These are phyloP conservation scores for Holocentrus rufus DNA, from an alignment of 2,797 vertebrate genomes.

Conservation along the genomic window DNA sequence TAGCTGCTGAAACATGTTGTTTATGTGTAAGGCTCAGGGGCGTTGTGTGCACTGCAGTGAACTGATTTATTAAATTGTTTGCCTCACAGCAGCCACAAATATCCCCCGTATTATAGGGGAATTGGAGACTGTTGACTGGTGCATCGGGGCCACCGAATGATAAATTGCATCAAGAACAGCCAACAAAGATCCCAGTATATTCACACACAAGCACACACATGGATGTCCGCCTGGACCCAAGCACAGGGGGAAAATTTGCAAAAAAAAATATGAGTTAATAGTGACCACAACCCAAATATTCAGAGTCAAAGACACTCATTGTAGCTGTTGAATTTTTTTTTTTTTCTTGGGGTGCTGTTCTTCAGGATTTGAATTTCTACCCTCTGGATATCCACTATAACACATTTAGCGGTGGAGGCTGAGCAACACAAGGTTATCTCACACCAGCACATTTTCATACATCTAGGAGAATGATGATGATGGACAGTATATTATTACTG, in stretches of 20 bases:
- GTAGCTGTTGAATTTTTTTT: background rate
- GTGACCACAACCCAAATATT: background rate
- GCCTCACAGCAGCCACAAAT: constrained; percentile 70
- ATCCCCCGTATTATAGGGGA: constrained; percentile 63
- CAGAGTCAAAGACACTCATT: constrained; percentile 25
- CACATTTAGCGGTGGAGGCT: no score
- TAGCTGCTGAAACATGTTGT: constrained; percentile 60
- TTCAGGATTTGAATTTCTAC: background rate
- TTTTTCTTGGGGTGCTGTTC: background rate
- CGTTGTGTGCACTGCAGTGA: constrained; percentile 59
- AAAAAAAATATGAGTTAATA: constrained; percentile 12
- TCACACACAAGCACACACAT: constrained; percentile 5
- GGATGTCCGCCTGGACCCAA: background rate
- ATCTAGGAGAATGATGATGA: no score
- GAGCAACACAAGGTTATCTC: no score
- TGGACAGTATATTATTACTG: no score
- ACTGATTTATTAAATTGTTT: constrained; percentile 81
- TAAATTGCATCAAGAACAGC: constrained; percentile 66
- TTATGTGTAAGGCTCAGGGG: constrained; percentile 68
- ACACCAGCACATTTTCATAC: no score
- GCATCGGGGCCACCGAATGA: constrained; percentile 58
- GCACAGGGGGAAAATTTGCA: constrained; percentile 2
- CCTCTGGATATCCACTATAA: no score
- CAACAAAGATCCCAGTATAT: constrained; percentile 36
- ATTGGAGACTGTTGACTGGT: constrained; percentile 65